phyloP scores from a whole-genome alignment of 2,888 invertebrate species.

The Protodeltote pygarga region DNA sequence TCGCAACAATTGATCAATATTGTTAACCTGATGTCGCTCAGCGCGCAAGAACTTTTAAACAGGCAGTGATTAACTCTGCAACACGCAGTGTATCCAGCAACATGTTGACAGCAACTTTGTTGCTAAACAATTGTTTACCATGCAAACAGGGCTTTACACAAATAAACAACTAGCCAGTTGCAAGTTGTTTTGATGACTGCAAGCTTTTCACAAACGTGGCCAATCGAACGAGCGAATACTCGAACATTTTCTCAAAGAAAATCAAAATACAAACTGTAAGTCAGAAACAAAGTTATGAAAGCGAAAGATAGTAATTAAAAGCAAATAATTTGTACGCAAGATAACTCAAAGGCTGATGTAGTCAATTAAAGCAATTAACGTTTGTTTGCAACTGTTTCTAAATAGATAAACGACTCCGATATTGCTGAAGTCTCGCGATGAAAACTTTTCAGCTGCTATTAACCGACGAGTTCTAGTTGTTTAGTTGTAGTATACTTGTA shows the following conservation, averaged over 20 bases:
- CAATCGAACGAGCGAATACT: no score
- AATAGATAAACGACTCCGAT: slow-evolving; percentile 37
- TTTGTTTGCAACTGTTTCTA: slow-evolving; percentile 34
- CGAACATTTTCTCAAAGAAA: slow-evolving; percentile 1
- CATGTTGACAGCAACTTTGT: no score
- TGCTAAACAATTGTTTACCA: no score
- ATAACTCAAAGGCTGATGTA: slow-evolving; percentile 24
- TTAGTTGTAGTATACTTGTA: background rate
- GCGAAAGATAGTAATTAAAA: slow-evolving; percentile 30
- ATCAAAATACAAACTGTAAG: slow-evolving; percentile 7
- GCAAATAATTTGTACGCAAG: slow-evolving; percentile 26
- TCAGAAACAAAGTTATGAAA: slow-evolving; percentile 17
- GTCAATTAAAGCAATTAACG: slow-evolving; percentile 42
- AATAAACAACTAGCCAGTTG: no score
- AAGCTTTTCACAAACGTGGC: no score
- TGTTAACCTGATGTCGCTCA: no score
- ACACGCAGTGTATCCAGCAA: no score
- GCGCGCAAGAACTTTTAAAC: no score
- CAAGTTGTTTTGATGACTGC: no score
- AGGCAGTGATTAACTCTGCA: no score
- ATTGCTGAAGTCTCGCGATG: slow-evolving; percentile 10
- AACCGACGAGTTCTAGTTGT: background rate
- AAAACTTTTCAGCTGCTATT: slow-evolving; percentile 12
- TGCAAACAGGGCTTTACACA: no score
- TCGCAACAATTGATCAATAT: no score